Evolutionary conservation across 2,113 vertebrate genomes (phyloP).

Genomic region (Epinephelus moara): DNA sequence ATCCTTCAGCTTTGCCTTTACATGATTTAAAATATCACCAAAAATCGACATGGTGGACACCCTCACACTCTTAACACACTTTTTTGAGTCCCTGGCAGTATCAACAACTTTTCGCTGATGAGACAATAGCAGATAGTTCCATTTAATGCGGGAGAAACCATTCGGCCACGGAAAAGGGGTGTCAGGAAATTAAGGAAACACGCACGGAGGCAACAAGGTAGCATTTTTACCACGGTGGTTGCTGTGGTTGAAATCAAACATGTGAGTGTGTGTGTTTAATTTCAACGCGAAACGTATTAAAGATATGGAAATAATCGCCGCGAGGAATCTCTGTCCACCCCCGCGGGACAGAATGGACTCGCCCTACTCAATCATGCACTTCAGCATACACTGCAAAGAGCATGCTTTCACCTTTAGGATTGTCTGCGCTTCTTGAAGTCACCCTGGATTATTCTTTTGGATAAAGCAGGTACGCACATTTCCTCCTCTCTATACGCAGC

Average conservation of each 20-base stretch:
- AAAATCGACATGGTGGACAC: neutral
- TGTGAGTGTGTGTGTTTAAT: rapidly evolving
- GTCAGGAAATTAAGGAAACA: slow-evolving; percentile 21
- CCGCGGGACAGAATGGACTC: slow-evolving; percentile 74
- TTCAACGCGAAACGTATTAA: rapidly evolving
- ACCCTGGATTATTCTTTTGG: slow-evolving; percentile 75
- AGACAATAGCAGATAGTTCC: slow-evolving; percentile 91
- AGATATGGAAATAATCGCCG: rapidly evolving
- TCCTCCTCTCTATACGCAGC: slow-evolving; percentile 7
- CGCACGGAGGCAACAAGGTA: rapidly evolving
- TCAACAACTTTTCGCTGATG: slow-evolving; percentile 91
- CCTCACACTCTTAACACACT: slow-evolving; percentile 29
- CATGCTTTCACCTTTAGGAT: slow-evolving; percentile 88
- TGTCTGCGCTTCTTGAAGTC: slow-evolving; percentile 81
- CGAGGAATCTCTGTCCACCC: slow-evolving; percentile 6
- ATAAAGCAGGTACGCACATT: slow-evolving; percentile 77
- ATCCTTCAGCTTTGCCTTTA: neutral
- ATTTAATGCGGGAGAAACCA: slow-evolving; percentile 87
- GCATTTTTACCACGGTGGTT: rapidly evolving
- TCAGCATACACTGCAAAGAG: slow-evolving; percentile 84
- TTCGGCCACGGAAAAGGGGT: slow-evolving; percentile 57
- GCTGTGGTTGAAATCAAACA: rapidly evolving
- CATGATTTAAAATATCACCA: neutral
- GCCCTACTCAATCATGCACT: slow-evolving; percentile 88
- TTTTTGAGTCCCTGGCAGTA: slow-evolving; percentile 73